Conservation (phyloP, 2,888 invertebrate genomes). For the Myopa testacea region DNA sequence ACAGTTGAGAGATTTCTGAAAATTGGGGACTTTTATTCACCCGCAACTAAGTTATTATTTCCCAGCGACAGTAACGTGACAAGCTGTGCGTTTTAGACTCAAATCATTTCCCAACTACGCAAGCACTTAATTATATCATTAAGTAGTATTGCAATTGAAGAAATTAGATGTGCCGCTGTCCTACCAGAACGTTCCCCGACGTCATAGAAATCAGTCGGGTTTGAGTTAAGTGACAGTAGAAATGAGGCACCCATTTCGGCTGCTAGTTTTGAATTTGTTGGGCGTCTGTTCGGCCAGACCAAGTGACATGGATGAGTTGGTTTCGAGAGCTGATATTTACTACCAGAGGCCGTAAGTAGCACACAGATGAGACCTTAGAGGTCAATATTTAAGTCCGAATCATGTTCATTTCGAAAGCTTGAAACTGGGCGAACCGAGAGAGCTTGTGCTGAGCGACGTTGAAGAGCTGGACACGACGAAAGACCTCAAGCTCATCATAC, state of each 20-base stretch:
- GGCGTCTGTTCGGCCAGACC: neutral
- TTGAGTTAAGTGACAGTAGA: no score
- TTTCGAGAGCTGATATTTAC: constrained; percentile 54
- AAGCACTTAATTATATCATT: neutral
- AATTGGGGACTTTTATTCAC: no score
- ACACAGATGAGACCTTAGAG: neutral
- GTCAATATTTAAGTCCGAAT: neutral
- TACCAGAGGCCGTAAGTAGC: constrained; percentile 53
- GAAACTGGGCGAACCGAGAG: constrained; percentile 45
- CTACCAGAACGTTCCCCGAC: no score
- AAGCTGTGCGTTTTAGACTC: no score
- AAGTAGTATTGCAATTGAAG: neutral
- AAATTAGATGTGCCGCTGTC: neutral
- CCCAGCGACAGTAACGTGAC: no score
- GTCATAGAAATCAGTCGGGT: no score
- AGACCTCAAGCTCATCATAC: constrained; percentile 63
- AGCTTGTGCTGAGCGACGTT: constrained; percentile 51
- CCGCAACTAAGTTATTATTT: no score
- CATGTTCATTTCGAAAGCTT: neutral
- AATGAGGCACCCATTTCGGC: neutral
- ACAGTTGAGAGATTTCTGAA: no score
- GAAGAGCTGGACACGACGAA: constrained; percentile 45
- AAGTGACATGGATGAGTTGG: constrained; percentile 36
- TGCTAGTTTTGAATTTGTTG: constrained; percentile 1
- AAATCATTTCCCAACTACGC: neutral